phyloP scores from a whole-genome alignment of 2,888 invertebrate genomes.

The Andrena bucephala region DNA sequence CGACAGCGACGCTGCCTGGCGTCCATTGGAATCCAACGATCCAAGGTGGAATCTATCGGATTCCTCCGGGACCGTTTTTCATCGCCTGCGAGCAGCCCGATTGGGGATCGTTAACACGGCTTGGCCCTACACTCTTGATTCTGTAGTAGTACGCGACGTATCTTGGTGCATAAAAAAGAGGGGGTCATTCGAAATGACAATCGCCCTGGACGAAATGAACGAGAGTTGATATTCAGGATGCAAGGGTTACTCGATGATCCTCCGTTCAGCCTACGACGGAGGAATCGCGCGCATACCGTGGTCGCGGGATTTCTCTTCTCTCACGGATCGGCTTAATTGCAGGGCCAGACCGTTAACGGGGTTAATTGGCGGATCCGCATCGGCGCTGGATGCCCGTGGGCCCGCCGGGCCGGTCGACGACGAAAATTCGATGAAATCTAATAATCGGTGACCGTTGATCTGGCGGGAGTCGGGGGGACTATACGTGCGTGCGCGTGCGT shows the following conservation, averaged over 20 bases:
- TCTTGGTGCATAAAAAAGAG: neutral
- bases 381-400: slow-evolving; percentile 49
- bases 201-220: neutral
- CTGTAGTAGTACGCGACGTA: neutral
- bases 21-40: slow-evolving; percentile 12
- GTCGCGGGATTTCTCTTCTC: slow-evolving; percentile 59
- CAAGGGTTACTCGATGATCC: slow-evolving; percentile 5
- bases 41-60: slow-evolving; percentile 6
- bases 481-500: slow-evolving; percentile 78
- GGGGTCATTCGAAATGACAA: neutral
- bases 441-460: slow-evolving; percentile 73
- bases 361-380: slow-evolving; percentile 68
- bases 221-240: neutral
- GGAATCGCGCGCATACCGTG: slow-evolving; percentile 4
- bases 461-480: slow-evolving; percentile 14
- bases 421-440: slow-evolving; percentile 78
- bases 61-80: neutral
- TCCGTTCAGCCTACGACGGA: slow-evolving; percentile 31
- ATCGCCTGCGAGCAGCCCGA: neutral
- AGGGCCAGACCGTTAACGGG: slow-evolving; percentile 60
- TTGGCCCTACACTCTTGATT: neutral
- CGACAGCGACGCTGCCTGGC: neutral
- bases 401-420: slow-evolving; percentile 50
- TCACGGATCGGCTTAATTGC: slow-evolving; percentile 68
- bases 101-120: neutral